Evolutionary conservation across 2,797 vertebrate species (phyloP).

Genomic region (Mormyrops boulengeri): DNA sequence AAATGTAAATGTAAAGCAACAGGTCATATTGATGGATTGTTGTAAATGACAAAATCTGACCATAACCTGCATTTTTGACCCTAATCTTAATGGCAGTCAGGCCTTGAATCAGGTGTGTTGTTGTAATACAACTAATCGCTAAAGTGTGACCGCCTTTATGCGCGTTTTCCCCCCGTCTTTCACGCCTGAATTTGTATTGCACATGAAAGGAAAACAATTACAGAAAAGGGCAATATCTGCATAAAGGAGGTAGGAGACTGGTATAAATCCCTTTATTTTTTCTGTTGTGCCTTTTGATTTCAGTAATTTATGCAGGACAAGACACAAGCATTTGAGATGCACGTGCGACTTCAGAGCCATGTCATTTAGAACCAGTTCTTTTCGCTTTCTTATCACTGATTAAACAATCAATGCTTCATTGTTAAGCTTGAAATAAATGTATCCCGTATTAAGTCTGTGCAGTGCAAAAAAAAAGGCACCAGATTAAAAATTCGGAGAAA

Average conservation of each 20-base stretch:
- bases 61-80: slow-evolving; percentile 19
- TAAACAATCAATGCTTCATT: neutral
- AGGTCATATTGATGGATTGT: neutral
- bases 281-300: neutral
- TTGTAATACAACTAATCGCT: slow-evolving; percentile 3
- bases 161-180: neutral
- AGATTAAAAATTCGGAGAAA: neutral
- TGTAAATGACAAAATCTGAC: neutral
- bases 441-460: neutral
- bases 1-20: neutral
- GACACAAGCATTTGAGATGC: neutral
- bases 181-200: slow-evolving; percentile 15
- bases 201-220: slow-evolving; percentile 25
- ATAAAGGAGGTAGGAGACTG: slow-evolving; percentile 3
- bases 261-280: neutral
- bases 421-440: neutral
- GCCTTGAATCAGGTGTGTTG: neutral
- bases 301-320: neutral
- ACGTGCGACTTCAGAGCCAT: neutral
- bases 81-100: slow-evolving; percentile 25
- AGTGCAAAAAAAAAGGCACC: neutral
- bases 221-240: slow-evolving; percentile 33
- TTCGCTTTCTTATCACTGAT: neutral
- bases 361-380: neutral
- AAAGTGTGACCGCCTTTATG: neutral